Evolutionary conservation across 1,140 invertebrate species (phyloP).

Genomic region (Gryllus bimaculatus): DNA sequence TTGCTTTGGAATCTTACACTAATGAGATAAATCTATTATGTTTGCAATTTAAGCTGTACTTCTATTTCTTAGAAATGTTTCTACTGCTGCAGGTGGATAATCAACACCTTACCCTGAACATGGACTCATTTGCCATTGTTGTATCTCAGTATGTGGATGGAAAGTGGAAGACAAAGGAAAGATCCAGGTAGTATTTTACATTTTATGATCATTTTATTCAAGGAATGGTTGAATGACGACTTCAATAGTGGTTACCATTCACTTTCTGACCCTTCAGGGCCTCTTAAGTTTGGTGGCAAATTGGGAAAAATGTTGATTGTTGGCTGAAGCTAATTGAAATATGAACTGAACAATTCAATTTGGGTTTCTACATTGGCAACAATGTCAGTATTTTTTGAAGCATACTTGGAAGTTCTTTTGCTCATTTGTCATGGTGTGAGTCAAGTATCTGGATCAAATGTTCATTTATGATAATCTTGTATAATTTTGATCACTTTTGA

Average conservation of each 20-base stretch:
- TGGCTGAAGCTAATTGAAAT: too few species aligned
- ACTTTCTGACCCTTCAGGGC: too few species aligned
- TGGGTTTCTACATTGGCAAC: too few species aligned
- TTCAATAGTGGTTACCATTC: not conserved
- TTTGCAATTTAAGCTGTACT: not conserved
- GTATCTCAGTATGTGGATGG: conserved; percentile 58
- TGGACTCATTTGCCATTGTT: conserved; percentile 54
- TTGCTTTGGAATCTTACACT: not conserved
- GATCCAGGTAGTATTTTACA: conserved; percentile 29
- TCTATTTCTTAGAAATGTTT: not conserved
- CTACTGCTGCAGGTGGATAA: conserved; percentile 56
- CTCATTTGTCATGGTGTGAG: too few species aligned
- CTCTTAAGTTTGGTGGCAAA: too few species aligned
- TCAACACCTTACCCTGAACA: conserved; percentile 52
- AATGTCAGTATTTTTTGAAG: too few species aligned
- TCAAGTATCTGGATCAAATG: too few species aligned
- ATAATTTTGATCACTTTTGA: too few species aligned
- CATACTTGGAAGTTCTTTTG: too few species aligned
- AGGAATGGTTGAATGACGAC: not conserved
- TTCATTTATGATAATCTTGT: too few species aligned
- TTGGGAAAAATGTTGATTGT: too few species aligned
- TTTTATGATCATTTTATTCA: conserved; percentile 18
- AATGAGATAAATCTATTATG: not conserved
- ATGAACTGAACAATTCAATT: too few species aligned
- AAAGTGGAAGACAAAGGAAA: conserved; percentile 56